A percentile compares a stretch with the other conserved stretches of the same genome.
Conservation (phyloP, 2,113 vertebrate genomes). For the Cromileptes altivelis region DNA sequence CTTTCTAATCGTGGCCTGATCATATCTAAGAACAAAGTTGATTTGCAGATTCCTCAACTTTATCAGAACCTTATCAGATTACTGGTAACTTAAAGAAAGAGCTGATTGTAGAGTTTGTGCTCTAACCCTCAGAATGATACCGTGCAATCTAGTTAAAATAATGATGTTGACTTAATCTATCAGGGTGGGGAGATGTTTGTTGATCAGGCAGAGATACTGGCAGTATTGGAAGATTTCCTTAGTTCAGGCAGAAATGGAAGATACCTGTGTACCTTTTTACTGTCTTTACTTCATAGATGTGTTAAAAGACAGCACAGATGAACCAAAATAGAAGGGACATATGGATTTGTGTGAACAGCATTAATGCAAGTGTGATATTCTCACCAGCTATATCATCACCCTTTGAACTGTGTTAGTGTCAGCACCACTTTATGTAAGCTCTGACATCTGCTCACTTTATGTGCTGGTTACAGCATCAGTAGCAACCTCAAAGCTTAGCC, state of each 20-base stretch:
- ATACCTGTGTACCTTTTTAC: neutral
- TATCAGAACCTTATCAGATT: neutral
- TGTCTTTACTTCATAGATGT: neutral
- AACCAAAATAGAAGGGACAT: neutral
- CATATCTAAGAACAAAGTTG: neutral
- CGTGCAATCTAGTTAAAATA: neutral
- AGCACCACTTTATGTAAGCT: neutral
- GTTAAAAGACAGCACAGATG: neutral
- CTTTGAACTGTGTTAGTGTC: neutral
- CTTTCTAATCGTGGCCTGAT: neutral
- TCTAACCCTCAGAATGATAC: neutral
- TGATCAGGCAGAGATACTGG: neutral
- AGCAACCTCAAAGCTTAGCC: neutral
- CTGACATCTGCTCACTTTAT: neutral
- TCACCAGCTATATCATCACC: neutral
- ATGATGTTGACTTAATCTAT: neutral
- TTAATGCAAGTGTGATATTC: neutral
- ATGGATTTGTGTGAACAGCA: neutral
- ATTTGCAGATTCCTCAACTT: neutral
- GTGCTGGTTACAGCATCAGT: neutral
- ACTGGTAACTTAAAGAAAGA: neutral
- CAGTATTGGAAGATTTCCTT: neutral
- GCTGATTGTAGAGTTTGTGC: neutral
- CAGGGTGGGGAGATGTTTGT: neutral
- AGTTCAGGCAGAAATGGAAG: neutral